Evolutionary conservation across 1,140 invertebrate species (phyloP), one percentile per base, ranked within the genome.

Genomic region (Dermatophagoides farinae): DNA sequence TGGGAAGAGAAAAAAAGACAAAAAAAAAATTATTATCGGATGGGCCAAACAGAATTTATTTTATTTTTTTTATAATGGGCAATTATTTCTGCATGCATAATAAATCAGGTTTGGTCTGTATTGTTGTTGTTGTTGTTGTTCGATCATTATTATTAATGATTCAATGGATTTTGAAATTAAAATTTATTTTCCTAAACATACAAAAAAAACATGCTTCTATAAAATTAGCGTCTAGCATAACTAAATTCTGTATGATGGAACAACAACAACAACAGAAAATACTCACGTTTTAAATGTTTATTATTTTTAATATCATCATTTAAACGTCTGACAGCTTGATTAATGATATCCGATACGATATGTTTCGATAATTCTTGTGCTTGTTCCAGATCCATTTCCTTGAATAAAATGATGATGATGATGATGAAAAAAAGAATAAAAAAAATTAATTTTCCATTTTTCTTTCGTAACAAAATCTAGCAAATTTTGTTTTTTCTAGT

Each of bases 361-460:
- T 55, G 53, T 44, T 55, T 55, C 1, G 53, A 55, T 20, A 55
- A n/a, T 23, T 55, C 53, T n/a, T 55, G 53, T 23, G 53, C 53
- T 25, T 55, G 53, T 22, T 16, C 53, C 6, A 55, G 31, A 44
- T 55, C 53, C 1, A 55, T 55, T 40, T 55, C 53, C 53, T 55
- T 14, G 10, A 11, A n/a, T 11, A 10, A 10, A 54, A 20, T 55
- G 1, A 2, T 55, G 10, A 39, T 20, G 12, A 22, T 54, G 6
- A 54, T 54, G 22, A n/a, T 49, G 10, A 49, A 11, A 49, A 9
- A 18, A 18, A 11, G 10, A 11, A 43, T n/a, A 11, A n/a, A 10
- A n/a, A 11, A 43, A 10, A 43, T n/a, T 10, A 10, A 41, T 41
- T 41, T 8, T 41, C 40, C 14, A 10, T 41, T 10, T 41, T 41